Percentiles rank a stretch among this genome's conserved stretches.
Conservation (phyloP, 2,888 invertebrate species). For the Microchrysa polita region DNA sequence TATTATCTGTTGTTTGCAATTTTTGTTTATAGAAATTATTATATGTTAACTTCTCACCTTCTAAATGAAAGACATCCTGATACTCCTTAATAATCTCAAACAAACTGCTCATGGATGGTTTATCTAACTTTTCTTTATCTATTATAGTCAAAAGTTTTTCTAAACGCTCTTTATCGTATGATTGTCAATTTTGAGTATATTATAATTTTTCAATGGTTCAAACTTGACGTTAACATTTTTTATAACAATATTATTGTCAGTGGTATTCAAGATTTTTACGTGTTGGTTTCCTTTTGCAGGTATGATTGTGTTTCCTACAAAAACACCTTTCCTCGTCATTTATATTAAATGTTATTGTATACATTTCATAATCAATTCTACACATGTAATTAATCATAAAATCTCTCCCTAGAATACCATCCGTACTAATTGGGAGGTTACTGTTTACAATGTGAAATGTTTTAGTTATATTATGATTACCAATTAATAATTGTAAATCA, state of each 20-base stretch:
- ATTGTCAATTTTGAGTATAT: background rate
- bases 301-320: conserved; percentile 38
- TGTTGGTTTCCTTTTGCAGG: conserved; percentile 12
- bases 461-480: background rate
- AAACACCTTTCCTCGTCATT: conserved; percentile 10
- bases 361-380: background rate
- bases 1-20: conserved; percentile 36
- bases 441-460: conserved; percentile 9
- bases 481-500: background rate
- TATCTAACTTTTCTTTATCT: background rate
- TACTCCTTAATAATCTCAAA: conserved; percentile 1
- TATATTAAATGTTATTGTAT: background rate
- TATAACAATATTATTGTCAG: background rate
- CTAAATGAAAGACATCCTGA: conserved; percentile 15
- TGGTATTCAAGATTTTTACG: conserved; percentile 34
- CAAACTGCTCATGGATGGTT: background rate
- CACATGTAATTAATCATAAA: conserved; percentile 20
- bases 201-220: background rate
- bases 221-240: background rate
- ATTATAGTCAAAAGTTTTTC: background rate
- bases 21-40: conserved; percentile 21
- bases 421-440: conserved; percentile 33
- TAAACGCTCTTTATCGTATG: background rate
- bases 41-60: background rate
- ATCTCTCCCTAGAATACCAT: conserved; percentile 45